These are phyloP conservation scores for Parnassius glacialis DNA, from an alignment of 2,888 invertebrate genomes.

Conservation along the genomic window DNA sequence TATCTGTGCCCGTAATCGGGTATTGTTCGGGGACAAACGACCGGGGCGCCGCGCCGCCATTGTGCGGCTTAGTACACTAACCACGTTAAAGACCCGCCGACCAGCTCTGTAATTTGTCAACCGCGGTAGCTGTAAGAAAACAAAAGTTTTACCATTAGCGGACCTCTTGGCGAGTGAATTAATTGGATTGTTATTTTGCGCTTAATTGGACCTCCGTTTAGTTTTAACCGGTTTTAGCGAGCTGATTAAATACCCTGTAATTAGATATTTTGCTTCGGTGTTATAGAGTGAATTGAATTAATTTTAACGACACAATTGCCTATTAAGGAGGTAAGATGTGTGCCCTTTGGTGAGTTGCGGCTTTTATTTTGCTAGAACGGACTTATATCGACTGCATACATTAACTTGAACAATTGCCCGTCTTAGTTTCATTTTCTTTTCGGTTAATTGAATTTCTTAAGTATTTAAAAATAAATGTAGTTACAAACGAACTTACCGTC, in stretches of 20 bases:
- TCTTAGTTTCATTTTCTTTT: background rate
- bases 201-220: constrained; percentile 52
- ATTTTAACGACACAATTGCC: constrained; percentile 23
- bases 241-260: constrained; percentile 15
- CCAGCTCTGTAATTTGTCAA: constrained; percentile 66
- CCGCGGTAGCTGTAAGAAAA: constrained; percentile 50
- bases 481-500: too few relatives aligned
- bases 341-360: constrained; percentile 3
- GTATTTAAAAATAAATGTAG: too few relatives aligned
- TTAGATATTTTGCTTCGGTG: constrained; percentile 20
- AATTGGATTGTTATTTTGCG: constrained; percentile 61
- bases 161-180: constrained; percentile 61
- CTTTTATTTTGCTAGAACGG: constrained; percentile 8
- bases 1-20: constrained; percentile 72
- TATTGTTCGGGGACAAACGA: constrained; percentile 67
- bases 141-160: constrained; percentile 60
- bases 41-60: constrained; percentile 51
- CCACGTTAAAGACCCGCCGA: constrained; percentile 57
- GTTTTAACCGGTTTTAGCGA: constrained; percentile 36
- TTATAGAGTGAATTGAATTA: constrained; percentile 19
- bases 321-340: constrained; percentile 8
- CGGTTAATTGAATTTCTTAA: background rate
- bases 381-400: background rate
- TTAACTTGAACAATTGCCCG: background rate
- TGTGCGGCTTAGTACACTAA: constrained; percentile 42